Evolutionary conservation across 2,797 vertebrate species (phyloP).

Genomic region (Chaetophractus vellerosus): DNA sequence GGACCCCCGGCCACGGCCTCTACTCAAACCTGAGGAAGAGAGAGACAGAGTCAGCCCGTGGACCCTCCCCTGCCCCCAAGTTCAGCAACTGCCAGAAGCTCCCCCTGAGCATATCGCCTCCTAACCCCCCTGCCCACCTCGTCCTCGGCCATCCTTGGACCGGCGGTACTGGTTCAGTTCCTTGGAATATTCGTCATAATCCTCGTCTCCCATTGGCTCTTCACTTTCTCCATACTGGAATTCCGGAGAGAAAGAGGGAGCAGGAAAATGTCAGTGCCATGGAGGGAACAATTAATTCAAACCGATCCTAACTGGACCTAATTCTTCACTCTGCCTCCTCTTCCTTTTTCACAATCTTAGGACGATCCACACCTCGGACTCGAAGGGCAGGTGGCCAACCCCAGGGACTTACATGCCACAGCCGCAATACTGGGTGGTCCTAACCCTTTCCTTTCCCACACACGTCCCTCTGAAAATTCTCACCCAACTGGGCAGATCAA

Average conservation of each 20-base stretch:
- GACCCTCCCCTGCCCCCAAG: rapidly evolving
- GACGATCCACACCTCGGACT: not conserved
- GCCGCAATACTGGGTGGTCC: no score
- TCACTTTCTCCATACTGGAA: conserved; percentile 93
- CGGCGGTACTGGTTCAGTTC: conserved; percentile 95
- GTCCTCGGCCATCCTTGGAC: conserved; percentile 92
- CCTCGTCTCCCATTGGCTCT: conserved; percentile 94
- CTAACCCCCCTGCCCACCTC: conserved; percentile 86
- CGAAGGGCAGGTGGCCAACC: not conserved
- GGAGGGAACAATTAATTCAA: rapidly evolving
- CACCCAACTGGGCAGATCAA: not conserved
- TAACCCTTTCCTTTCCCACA: no score
- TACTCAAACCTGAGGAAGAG: conserved; percentile 87
- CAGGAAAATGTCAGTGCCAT: not conserved
- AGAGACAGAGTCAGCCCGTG: rapidly evolving
- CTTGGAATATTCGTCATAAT: conserved; percentile 96
- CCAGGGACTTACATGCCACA: not conserved
- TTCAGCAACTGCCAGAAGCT: not conserved
- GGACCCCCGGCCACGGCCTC: conserved; percentile 91
- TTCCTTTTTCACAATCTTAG: not conserved
- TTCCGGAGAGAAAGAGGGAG: not conserved
- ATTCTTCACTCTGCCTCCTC: not conserved
- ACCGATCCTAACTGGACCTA: not conserved
- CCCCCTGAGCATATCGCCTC: rapidly evolving
- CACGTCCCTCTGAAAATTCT: not conserved